Evolutionary conservation across 92 coral and sea anemone species (phyloP).

Genomic region (Paragorgia papillata): DNA sequence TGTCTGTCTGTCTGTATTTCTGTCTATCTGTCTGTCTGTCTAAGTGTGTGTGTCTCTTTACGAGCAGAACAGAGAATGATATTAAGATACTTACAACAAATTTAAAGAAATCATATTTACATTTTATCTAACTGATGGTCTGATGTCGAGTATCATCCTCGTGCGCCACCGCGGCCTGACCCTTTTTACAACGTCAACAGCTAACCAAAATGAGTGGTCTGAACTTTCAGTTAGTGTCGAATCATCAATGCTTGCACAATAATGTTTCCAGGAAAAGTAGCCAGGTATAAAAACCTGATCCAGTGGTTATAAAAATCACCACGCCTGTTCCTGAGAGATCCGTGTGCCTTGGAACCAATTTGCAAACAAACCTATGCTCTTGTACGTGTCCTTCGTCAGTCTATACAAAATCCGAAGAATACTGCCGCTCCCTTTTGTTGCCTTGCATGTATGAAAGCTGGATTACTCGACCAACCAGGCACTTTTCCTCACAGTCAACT

Average conservation of each 20-base stretch:
- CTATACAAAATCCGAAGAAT: conserved; percentile 11
- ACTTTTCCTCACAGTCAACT: conserved; percentile 6
- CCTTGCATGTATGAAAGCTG: conserved; percentile 10
- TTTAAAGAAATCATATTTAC: too few species aligned
- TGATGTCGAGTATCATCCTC: too few species aligned
- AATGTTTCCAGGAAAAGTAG: conserved; percentile 6
- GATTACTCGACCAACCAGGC: conserved; percentile 7
- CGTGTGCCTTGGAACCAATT: conserved; percentile 15
- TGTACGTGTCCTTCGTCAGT: background rate
- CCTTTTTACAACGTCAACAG: conserved; percentile 13
- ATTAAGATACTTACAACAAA: too few species aligned
- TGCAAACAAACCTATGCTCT: conserved; percentile 8
- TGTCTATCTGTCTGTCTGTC: too few species aligned
- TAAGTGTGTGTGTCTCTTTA: too few species aligned
- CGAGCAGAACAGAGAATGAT: too few species aligned
- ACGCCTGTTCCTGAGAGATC: background rate
- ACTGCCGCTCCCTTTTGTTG: conserved; percentile 14
- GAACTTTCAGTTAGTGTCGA: conserved; percentile 19
- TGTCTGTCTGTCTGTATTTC: too few species aligned
- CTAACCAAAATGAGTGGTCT: conserved; percentile 1
- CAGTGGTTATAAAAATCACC: background rate
- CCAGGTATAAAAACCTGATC: conserved; percentile 11
- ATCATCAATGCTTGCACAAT: conserved; percentile 23
- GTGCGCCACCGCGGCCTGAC: too few species aligned
- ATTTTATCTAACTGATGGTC: too few species aligned